Evolutionary conservation across 2,797 vertebrate genomes (phyloP).

Genomic region (Pangasius larnaudii): DNA sequence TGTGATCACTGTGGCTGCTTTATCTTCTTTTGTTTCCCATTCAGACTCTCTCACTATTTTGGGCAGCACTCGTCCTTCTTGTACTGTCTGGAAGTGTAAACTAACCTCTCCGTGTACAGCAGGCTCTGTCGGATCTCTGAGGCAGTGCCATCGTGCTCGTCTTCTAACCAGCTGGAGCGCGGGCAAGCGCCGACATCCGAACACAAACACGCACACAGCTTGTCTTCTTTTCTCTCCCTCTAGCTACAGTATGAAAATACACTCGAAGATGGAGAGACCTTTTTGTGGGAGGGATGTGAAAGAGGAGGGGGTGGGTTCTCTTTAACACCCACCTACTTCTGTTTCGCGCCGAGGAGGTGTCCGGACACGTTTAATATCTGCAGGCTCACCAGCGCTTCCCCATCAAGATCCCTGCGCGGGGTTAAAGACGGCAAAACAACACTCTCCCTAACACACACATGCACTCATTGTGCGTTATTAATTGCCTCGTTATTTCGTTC

Average conservation of each 20-base stretch:
- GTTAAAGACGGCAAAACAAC: background rate
- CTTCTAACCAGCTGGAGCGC: constrained; percentile 48
- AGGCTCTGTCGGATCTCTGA: constrained; percentile 44
- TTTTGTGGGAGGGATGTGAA: constrained; percentile 28
- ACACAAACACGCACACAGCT: constrained; percentile 5
- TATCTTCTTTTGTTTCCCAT: constrained; percentile 7
- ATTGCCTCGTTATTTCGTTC: constrained; percentile 65
- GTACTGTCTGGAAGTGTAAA: constrained; percentile 17
- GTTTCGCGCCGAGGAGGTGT: constrained; percentile 65
- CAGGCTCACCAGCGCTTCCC: constrained; percentile 14
- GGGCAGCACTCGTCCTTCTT: background rate
- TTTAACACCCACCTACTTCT: constrained; percentile 69
- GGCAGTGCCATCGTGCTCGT: constrained; percentile 40
- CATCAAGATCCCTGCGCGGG: background rate
- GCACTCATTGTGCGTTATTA: constrained; percentile 63
- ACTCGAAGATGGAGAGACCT: constrained; percentile 33
- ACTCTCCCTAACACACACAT: constrained; percentile 27
- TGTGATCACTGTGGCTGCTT: background rate
- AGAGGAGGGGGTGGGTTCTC: constrained; percentile 41
- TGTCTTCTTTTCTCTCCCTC: constrained; percentile 27
- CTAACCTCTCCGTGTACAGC: constrained; percentile 48
- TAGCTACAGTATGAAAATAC: constrained; percentile 43
- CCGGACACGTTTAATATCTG: constrained; percentile 70
- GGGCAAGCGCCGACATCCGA: constrained; percentile 11
- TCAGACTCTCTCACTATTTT: background rate